Percentiles rank a stretch among this genome's conserved stretches.
Evolutionary conservation across 1,140 invertebrate species (phyloP).

Genomic region (Bombus sylvicola): DNA sequence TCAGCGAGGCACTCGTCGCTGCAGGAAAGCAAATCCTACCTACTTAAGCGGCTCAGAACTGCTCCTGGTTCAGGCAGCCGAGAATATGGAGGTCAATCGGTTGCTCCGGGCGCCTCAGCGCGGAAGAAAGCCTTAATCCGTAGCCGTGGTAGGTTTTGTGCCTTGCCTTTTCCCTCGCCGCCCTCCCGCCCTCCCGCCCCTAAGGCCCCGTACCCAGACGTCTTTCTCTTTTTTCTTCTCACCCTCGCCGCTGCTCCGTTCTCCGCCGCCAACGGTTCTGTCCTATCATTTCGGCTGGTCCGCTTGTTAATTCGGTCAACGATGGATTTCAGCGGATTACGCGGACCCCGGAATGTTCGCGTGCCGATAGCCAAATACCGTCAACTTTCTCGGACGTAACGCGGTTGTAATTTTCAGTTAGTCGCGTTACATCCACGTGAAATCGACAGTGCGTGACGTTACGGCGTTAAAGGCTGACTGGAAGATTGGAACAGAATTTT

Average conservation of each 20-base stretch:
- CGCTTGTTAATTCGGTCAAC: constrained; percentile 20
- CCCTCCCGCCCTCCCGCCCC: background rate
- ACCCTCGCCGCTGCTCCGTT: background rate
- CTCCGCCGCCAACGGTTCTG: background rate
- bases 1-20: constrained; percentile 39
- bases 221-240: background rate
- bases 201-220: background rate
- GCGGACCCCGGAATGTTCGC: too few species aligned
- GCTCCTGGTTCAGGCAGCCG: constrained; percentile 66
- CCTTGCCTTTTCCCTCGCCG: constrained; percentile 26
- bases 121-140: constrained; percentile 74
- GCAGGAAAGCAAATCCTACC: constrained; percentile 65
- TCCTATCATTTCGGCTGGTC: background rate
- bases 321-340: background rate
- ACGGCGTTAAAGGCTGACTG: too few species aligned
- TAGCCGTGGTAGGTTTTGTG: constrained; percentile 64
- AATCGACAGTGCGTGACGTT: too few species aligned
- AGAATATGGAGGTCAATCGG: constrained; percentile 76
- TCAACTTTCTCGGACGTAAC: accelerated
- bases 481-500: too few species aligned
- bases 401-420: background rate
- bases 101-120: constrained; percentile 59
- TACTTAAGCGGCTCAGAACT: constrained; percentile 70
- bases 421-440: too few species aligned
- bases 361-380: background rate